Conservation (phyloP, 1,140 invertebrate genomes). For the Cephus cinctus region DNA sequence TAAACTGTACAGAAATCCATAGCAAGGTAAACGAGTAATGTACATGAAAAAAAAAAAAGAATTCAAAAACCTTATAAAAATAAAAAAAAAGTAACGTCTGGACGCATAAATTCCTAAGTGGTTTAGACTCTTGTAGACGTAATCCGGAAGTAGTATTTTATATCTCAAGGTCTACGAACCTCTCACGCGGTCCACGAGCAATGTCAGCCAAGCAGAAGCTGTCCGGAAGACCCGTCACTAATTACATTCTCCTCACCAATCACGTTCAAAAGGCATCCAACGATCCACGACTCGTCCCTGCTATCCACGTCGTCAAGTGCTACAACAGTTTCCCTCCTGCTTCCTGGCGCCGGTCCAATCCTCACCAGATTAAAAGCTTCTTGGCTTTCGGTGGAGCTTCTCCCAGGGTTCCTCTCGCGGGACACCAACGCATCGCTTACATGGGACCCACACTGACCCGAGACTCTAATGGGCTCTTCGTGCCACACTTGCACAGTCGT, state of each 20-base stretch:
- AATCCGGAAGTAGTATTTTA: no score
- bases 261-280: background rate
- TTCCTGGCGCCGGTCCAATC: conserved; percentile 43
- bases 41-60: no score
- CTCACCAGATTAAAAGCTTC: conserved; percentile 48
- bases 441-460: conserved; percentile 13
- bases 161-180: background rate
- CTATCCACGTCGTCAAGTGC: no score
- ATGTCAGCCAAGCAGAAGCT: no score
- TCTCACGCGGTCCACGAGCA: no score
- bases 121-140: no score
- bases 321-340: conserved; percentile 15
- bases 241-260: conserved; percentile 22
- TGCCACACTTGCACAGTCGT: conserved; percentile 8
- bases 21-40: no score
- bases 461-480: conserved; percentile 7
- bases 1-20: no score
- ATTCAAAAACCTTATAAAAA: no score
- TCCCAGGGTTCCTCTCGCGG: conserved; percentile 19
- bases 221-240: conserved; percentile 12
- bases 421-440: conserved; percentile 25
- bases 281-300: background rate
- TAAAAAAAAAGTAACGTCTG: no score
- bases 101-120: no score
- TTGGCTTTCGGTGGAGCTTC: conserved; percentile 31